Evolutionary conservation across 1,140 invertebrate genomes (phyloP).

Genomic region (Pogonomyrmex californicus): DNA sequence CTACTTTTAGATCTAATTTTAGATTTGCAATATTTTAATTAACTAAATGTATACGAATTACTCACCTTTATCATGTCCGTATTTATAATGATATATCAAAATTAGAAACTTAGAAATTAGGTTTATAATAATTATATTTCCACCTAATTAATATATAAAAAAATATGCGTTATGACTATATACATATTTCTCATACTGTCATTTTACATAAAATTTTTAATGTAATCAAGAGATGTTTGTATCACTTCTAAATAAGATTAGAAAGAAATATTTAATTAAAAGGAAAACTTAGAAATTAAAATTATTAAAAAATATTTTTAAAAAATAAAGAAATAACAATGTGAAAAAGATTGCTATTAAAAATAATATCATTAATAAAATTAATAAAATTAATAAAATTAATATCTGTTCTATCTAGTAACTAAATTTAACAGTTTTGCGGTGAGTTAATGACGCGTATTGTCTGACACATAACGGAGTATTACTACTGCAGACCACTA

Average conservation of each 20-base stretch:
- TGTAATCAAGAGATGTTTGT: not conserved
- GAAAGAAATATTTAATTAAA: conserved; percentile 6
- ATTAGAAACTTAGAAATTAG: not conserved
- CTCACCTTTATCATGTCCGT: not conserved
- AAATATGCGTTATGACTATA: not conserved
- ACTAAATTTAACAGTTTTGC: not conserved
- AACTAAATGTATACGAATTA: not conserved
- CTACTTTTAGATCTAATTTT: conserved; percentile 2
- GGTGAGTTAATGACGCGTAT: not conserved
- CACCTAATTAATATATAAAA: not conserved
- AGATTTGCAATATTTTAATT: not conserved
- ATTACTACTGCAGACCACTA: conserved; percentile 37
- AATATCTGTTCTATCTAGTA: not conserved
- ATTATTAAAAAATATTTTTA: not conserved
- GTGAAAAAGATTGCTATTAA: not conserved
- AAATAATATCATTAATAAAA: not conserved
- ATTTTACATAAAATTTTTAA: conserved; percentile 7
- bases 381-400: too few relatives aligned
- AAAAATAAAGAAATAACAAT: not conserved
- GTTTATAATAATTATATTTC: not conserved
- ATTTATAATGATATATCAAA: not conserved
- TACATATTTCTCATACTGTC: not conserved
- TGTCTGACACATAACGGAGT: conserved; percentile 39
- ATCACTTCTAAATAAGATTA: not conserved
- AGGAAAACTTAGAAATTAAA: not conserved